phyloP scores from a whole-genome alignment of 2,113 vertebrate genomes.

The Coryphaenoides rupestris region DNA sequence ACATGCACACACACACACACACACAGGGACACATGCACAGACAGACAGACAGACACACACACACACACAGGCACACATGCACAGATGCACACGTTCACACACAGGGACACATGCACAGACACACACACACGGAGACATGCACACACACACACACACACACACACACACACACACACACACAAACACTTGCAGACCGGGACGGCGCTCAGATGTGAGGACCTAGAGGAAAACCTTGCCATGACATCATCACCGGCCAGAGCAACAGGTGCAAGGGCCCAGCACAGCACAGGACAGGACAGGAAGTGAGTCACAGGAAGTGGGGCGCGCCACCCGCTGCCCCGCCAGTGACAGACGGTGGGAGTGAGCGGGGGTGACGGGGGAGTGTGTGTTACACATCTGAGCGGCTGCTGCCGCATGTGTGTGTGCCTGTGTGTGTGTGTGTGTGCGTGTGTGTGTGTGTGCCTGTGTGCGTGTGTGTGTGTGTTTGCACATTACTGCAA shows the following conservation, averaged over 20 bases:
- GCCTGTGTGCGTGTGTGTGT: no score
- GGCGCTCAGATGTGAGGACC: slow-evolving; percentile 38
- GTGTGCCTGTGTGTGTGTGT: background rate
- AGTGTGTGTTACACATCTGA: slow-evolving; percentile 49
- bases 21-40: slow-evolving; percentile 18
- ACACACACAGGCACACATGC: no score
- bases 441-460: no score
- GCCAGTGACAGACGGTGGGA: slow-evolving; percentile 59
- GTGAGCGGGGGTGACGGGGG: slow-evolving; percentile 43
- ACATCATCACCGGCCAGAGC: slow-evolving; percentile 58
- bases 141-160: slow-evolving; percentile 11
- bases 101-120: background rate
- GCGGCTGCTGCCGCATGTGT: slow-evolving; percentile 20
- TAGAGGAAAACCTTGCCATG: slow-evolving; percentile 73
- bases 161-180: no score
- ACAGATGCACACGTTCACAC: background rate
- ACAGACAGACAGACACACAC: no score
- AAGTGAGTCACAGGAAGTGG: slow-evolving; percentile 77
- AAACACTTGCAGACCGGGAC: slow-evolving; percentile 56
- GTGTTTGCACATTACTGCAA: no score
- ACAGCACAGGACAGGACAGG: slow-evolving; percentile 72
- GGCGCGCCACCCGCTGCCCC: slow-evolving; percentile 67
- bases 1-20: background rate
- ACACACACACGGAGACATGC: slow-evolving; percentile 6
- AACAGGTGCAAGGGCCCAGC: slow-evolving; percentile 66